A percentile compares a stretch with the other conserved stretches of the same genome.
Conservation (phyloP, 2,888 invertebrate species). For the Pterostichus madidus region DNA sequence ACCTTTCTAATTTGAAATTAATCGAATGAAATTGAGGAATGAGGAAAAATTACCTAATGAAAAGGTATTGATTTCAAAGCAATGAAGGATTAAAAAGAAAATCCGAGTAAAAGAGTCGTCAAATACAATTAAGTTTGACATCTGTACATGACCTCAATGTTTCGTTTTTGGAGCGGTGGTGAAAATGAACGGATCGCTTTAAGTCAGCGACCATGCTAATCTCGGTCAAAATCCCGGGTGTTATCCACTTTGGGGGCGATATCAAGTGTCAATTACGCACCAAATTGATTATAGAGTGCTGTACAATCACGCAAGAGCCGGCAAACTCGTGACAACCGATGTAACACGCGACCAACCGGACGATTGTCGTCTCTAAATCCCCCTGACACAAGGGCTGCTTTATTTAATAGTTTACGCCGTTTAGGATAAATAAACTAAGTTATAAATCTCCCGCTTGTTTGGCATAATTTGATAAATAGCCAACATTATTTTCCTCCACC, state of each 20-base stretch:
- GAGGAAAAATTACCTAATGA: too few relatives aligned
- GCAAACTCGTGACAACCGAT: slow-evolving; percentile 35
- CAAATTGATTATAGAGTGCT: slow-evolving; percentile 67
- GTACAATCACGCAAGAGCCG: slow-evolving; percentile 48
- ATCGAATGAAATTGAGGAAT: too few relatives aligned
- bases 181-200: slow-evolving; percentile 30
- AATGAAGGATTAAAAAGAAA: too few relatives aligned
- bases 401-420: slow-evolving; percentile 46
- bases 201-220: slow-evolving; percentile 64
- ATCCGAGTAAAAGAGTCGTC: too few relatives aligned
- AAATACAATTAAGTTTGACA: too few relatives aligned
- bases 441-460: slow-evolving; percentile 60
- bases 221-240: slow-evolving; percentile 62
- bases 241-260: slow-evolving; percentile 66
- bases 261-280: slow-evolving; percentile 67
- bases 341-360: slow-evolving; percentile 30
- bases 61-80: too few relatives aligned
- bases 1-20: too few relatives aligned
- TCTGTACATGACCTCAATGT: background rate
- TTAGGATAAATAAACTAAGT: slow-evolving; percentile 60
- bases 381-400: slow-evolving; percentile 3
- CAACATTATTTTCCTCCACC: slow-evolving; percentile 1
- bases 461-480: slow-evolving; percentile 52
- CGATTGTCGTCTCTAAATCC: slow-evolving; percentile 28
- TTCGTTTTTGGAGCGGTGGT: background rate